These are phyloP conservation scores for Serranus cabrilla DNA, from an alignment of 2,797 vertebrate genomes.

Conservation along the genomic window DNA sequence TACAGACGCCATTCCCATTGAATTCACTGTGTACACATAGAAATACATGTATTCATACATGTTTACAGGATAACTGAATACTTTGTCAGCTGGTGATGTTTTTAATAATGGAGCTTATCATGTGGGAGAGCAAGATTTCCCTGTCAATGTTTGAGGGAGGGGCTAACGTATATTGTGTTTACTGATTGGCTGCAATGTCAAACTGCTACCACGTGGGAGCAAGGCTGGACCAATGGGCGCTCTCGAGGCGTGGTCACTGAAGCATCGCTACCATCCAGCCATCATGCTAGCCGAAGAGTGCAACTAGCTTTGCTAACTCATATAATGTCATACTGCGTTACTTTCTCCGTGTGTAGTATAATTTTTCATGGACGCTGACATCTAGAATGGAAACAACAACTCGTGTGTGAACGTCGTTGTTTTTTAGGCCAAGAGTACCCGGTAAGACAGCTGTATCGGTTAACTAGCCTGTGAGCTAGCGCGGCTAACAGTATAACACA, in stretches of 20 bases:
- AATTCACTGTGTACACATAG: fast-evolving
- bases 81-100: background rate
- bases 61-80: background rate
- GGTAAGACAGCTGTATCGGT: slow-evolving; percentile 39
- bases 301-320: slow-evolving; percentile 56
- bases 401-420: slow-evolving; percentile 35
- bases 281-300: slow-evolving; percentile 68
- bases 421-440: slow-evolving; percentile 26
- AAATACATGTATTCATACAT: background rate
- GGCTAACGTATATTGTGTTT: background rate
- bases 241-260: slow-evolving; percentile 42
- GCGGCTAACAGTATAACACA: slow-evolving; percentile 48
- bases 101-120: slow-evolving; percentile 31
- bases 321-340: slow-evolving; percentile 6
- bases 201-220: slow-evolving; percentile 41
- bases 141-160: slow-evolving; percentile 23
- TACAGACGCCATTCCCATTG: no score
- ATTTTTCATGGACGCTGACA: background rate
- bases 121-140: background rate
- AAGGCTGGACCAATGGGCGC: slow-evolving; percentile 51
- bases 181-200: slow-evolving; percentile 42
- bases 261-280: slow-evolving; percentile 49
- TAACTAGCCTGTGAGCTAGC: slow-evolving; percentile 59
- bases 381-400: slow-evolving; percentile 57
- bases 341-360: background rate